A percentile compares a stretch with the other conserved stretches of the same genome.
phyloP scores from a whole-genome alignment of 2,888 invertebrate species.

The Polylopha cassiicola region DNA sequence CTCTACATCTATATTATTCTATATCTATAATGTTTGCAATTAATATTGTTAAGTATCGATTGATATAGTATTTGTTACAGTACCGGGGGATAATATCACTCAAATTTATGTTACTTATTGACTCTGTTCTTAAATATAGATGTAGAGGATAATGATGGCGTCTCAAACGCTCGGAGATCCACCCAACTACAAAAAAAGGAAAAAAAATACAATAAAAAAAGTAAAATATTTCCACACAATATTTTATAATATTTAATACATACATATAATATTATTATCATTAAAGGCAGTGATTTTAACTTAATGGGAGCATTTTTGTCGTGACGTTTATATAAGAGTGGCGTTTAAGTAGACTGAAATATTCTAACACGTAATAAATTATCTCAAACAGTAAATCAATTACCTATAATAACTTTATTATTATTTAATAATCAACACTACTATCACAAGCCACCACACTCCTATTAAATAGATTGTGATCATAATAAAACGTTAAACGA shows the following conservation, averaged over 20 bases:
- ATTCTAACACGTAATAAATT: conserved; percentile 13
- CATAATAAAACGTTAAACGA: conserved; percentile 37
- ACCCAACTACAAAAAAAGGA: too few species aligned
- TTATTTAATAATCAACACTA: conserved; percentile 42
- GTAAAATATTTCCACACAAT: conserved; percentile 27
- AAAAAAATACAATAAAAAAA: conserved; percentile 18
- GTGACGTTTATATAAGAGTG: conserved; percentile 3
- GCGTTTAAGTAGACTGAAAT: conserved; percentile 3
- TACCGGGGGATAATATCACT: too few species aligned
- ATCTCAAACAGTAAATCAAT: conserved; percentile 10
- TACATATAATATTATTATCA: conserved; percentile 24
- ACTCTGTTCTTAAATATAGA: too few species aligned
- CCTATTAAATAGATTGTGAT: conserved; percentile 63
- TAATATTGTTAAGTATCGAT: too few species aligned
- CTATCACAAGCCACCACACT: conserved; percentile 72
- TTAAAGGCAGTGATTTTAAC: conserved; percentile 14
- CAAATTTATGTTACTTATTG: too few species aligned
- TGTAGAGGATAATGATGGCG: too few species aligned
- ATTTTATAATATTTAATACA: conserved; percentile 30
- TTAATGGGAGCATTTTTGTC: conserved; percentile 1
- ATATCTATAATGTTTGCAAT: too few species aligned
- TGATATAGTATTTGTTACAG: too few species aligned
- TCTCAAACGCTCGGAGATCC: too few species aligned
- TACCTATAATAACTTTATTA: conserved; percentile 7
- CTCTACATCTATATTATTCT: too few species aligned